Evolutionary conservation across 2,888 invertebrate species (phyloP).

Genomic region (Cryptophagus acutangulus): DNA sequence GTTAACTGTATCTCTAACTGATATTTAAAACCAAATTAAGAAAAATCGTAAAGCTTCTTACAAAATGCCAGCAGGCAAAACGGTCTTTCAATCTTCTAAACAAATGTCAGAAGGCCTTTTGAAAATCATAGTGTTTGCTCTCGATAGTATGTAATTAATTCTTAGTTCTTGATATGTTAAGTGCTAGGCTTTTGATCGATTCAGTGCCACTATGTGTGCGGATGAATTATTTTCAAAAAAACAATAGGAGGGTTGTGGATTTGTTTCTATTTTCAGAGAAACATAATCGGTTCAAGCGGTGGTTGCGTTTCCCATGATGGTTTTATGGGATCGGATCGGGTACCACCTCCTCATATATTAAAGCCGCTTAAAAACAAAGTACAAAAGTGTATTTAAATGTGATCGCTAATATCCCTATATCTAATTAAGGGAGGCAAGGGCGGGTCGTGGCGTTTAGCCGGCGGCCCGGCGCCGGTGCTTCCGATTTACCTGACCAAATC

Average conservation of each 20-base stretch:
- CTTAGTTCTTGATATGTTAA: conserved; percentile 45
- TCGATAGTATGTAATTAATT: conserved; percentile 46
- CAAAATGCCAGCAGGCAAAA: neutral
- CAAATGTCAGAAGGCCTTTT: conserved; percentile 18
- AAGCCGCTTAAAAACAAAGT: conserved; percentile 27
- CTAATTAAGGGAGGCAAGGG: conserved; percentile 40
- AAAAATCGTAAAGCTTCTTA: conserved; percentile 21
- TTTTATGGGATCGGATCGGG: neutral
- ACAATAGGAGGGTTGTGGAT: too few relatives aligned
- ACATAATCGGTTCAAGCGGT: too few relatives aligned
- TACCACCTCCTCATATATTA: conserved; percentile 1
- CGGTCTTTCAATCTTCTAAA: conserved; percentile 4
- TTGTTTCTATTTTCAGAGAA: too few relatives aligned
- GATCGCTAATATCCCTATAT: conserved; percentile 34
- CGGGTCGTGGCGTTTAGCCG: conserved; percentile 36
- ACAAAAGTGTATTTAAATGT: conserved; percentile 34
- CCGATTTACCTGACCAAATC: conserved; percentile 43
- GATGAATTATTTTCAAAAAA: too few relatives aligned
- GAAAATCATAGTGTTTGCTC: conserved; percentile 42
- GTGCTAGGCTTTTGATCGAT: conserved; percentile 27
- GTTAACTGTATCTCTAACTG: conserved; percentile 18
- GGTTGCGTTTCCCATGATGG: neutral
- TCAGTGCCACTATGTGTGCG: neutral
- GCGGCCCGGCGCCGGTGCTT: conserved; percentile 42
- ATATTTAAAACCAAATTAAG: conserved; percentile 25